These are phyloP conservation scores for Helleia helle DNA, from an alignment of 2,888 invertebrate species.

Conservation along the genomic window DNA sequence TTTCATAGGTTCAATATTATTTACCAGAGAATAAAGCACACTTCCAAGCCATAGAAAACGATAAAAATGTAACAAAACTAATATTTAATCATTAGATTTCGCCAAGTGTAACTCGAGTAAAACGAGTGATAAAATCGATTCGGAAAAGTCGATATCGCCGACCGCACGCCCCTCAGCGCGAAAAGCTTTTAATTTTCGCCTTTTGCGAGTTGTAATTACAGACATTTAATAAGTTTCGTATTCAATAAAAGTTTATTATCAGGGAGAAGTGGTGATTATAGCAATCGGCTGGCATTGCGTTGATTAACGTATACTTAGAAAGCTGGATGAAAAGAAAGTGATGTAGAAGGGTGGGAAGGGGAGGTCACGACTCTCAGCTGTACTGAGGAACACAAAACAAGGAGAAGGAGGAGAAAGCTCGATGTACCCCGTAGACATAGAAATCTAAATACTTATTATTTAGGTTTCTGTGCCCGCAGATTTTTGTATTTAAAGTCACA, in stretches of 20 bases:
- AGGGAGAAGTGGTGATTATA: conserved; percentile 21
- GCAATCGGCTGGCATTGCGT: conserved; percentile 10
- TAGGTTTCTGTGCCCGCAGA: too few relatives aligned
- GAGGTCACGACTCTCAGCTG: too few relatives aligned
- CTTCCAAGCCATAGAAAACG: background rate
- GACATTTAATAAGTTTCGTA: conserved; percentile 21
- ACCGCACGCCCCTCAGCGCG: conserved; percentile 29
- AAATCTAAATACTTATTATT: too few relatives aligned
- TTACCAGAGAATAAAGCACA: too few relatives aligned
- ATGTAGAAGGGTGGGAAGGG: too few relatives aligned
- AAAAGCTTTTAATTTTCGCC: conserved; percentile 33
- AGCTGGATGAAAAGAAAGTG: too few relatives aligned
- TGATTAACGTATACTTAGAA: too few relatives aligned
- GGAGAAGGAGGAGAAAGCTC: too few relatives aligned
- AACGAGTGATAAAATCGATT: conserved; percentile 2
- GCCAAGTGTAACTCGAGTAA: background rate
- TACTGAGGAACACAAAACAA: too few relatives aligned
- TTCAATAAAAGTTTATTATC: conserved; percentile 22
- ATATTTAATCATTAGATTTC: conserved; percentile 5
- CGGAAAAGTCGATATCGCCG: conserved; percentile 14
- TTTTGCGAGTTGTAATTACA: conserved; percentile 21
- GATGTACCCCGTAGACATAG: too few relatives aligned
- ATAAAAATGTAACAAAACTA: background rate
- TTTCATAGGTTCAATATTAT: too few relatives aligned
- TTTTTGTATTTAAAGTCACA: too few relatives aligned